These are phyloP conservation scores for Philereme transversata DNA, from an alignment of 2,888 invertebrate genomes.

Conservation along the genomic window DNA sequence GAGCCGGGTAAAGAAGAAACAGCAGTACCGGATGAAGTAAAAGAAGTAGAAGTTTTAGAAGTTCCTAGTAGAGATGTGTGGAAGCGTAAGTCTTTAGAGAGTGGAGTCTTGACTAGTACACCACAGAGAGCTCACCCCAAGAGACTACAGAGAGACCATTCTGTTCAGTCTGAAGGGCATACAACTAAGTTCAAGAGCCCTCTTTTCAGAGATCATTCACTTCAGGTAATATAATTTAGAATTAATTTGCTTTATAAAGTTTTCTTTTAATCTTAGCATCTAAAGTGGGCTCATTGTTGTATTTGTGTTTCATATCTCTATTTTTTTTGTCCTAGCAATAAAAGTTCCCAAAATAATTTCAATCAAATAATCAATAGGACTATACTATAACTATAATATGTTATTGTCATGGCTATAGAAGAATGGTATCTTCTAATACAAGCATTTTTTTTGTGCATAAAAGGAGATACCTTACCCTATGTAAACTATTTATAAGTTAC, in stretches of 20 bases:
- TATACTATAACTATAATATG: too few species aligned
- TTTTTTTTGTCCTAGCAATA: too few species aligned
- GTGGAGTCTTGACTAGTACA: conserved; percentile 60
- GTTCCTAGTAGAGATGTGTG: conserved; percentile 64
- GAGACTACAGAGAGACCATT: conserved; percentile 72
- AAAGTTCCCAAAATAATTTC: too few species aligned
- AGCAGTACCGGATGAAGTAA: conserved; percentile 41
- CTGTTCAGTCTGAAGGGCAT: conserved; percentile 77
- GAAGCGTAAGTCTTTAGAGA: conserved; percentile 72
- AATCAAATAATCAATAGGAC: too few species aligned
- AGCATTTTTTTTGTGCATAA: too few species aligned
- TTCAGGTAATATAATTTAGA: conserved; percentile 61
- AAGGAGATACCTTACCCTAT: too few species aligned
- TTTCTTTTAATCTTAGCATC: not conserved
- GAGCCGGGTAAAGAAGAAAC: conserved; percentile 51
- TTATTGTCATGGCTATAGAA: too few species aligned
- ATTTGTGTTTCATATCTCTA: too few species aligned
- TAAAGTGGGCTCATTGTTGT: too few species aligned
- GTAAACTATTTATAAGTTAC: too few species aligned
- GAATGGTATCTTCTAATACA: too few species aligned
- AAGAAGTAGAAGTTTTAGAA: conserved; percentile 49
- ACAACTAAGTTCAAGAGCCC: conserved; percentile 74
- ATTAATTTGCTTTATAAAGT: not conserved
- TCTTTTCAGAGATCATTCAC: conserved; percentile 75
- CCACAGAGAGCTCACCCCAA: conserved; percentile 57